Evolutionary conservation across 2,888 invertebrate species (phyloP).

Genomic region (Melipona bicolor): DNA sequence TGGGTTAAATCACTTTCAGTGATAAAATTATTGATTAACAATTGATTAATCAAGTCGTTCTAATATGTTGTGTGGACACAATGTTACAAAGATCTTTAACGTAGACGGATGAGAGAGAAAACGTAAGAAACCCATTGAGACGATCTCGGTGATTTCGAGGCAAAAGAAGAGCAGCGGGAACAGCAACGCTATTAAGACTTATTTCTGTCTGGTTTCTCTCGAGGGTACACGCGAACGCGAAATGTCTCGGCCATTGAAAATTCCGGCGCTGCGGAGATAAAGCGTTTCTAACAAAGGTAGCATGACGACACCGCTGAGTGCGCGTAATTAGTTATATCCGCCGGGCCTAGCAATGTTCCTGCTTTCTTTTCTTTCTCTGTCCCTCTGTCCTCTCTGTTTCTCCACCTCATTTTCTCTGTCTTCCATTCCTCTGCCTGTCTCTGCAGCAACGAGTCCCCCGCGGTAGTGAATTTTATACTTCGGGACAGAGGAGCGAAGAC

Average conservation of each 20-base stretch:
- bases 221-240: conserved; percentile 47
- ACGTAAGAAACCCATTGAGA: background rate
- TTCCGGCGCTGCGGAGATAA: conserved; percentile 58
- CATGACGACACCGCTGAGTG: conserved; percentile 66
- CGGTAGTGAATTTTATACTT: conserved; percentile 71
- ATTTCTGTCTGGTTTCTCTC: conserved; percentile 42
- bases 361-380: background rate
- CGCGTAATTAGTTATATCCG: conserved; percentile 73
- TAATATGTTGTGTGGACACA: background rate
- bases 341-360: conserved; percentile 52
- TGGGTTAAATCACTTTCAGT: no score
- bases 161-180: background rate
- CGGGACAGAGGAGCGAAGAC: conserved; percentile 67
- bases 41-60: conserved; percentile 4
- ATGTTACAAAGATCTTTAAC: background rate
- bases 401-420: no score
- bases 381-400: accelerated
- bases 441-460: conserved; percentile 56
- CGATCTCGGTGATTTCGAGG: conserved; percentile 23
- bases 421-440: background rate
- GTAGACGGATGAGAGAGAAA: background rate
- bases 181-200: conserved; percentile 46
- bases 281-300: conserved; percentile 63
- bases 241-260: conserved; percentile 60
- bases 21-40: conserved; percentile 2